These are phyloP conservation scores for Neodiprion virginianus DNA, from an alignment of 1,140 invertebrate genomes.

Conservation along the genomic window DNA sequence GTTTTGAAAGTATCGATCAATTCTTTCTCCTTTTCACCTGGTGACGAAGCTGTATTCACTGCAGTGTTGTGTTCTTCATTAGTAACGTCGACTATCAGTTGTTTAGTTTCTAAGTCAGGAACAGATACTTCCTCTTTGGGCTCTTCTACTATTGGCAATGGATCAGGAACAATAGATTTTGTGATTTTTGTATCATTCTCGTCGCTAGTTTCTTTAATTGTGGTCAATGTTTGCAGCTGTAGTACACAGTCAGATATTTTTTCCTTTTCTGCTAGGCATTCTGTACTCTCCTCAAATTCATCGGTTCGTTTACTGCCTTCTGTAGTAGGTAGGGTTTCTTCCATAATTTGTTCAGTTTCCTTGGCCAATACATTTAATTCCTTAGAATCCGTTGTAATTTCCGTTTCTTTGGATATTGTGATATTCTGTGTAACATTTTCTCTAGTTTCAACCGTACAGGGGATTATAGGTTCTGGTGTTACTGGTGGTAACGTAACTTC, in stretches of 20 bases:
- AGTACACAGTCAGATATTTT: neutral
- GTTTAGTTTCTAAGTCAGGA: slow-evolving; percentile 29
- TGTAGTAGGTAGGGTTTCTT: neutral
- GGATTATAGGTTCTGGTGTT: neutral
- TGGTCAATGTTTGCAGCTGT: slow-evolving; percentile 21
- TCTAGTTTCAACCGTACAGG: neutral
- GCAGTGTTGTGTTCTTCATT: neutral
- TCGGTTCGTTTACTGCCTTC: neutral
- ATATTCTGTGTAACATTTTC: neutral
- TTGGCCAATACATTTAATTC: too few species aligned
- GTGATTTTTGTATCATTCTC: slow-evolving; percentile 35
- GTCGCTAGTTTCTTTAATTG: slow-evolving; percentile 44
- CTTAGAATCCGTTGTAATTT: neutral
- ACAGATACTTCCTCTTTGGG: slow-evolving; percentile 42
- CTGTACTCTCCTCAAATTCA: neutral
- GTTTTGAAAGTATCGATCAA: neutral
- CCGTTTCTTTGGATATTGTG: neutral
- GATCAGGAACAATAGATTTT: slow-evolving; percentile 43
- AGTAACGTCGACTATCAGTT: neutral
- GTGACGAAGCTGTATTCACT: neutral
- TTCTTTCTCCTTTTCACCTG: neutral
- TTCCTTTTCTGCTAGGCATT: neutral
- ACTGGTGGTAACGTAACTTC: neutral
- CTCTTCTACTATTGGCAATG: slow-evolving; percentile 50
- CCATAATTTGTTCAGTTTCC: neutral